Percentiles rank a stretch among this genome's conserved stretches.
phyloP scores from a whole-genome alignment of 1,140 invertebrate species.

The Phenacoccus solenopsis region DNA sequence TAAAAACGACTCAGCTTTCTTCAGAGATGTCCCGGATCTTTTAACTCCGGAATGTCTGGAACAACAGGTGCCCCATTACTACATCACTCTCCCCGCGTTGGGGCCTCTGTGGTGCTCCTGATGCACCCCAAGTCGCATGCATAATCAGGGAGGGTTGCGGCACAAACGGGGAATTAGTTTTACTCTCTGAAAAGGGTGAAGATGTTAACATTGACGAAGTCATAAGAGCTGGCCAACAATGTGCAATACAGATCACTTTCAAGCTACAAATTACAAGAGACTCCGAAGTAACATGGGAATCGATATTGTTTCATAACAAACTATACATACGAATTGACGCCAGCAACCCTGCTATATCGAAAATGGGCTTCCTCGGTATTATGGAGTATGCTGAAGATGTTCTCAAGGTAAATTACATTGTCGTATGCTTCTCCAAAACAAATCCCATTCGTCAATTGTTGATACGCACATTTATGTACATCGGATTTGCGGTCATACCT shows the following conservation, averaged over 20 bases:
- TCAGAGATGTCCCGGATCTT: background rate
- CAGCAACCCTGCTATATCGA: slow-evolving; percentile 60
- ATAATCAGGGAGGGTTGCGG: slow-evolving; percentile 55
- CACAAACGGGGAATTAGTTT: slow-evolving; percentile 65
- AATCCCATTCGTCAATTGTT: slow-evolving; percentile 67
- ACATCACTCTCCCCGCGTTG: slow-evolving; percentile 7
- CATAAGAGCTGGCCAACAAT: slow-evolving; percentile 14
- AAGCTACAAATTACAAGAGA: slow-evolving; percentile 20
- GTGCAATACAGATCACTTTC: slow-evolving; percentile 18
- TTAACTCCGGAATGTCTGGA: background rate
- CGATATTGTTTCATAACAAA: slow-evolving; percentile 20
- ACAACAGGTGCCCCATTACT: slow-evolving; percentile 14
- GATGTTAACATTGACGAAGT: slow-evolving; percentile 19
- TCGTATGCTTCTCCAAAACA: slow-evolving; percentile 72
- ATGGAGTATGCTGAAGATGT: slow-evolving; percentile 92
- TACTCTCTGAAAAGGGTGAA: slow-evolving; percentile 41
- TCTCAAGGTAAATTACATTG: slow-evolving; percentile 64
- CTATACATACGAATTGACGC: slow-evolving; percentile 22
- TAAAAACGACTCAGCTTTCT: slow-evolving; percentile 10
- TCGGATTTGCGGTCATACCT: slow-evolving; percentile 76
- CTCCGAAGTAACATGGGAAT: slow-evolving; percentile 21
- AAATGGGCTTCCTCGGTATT: slow-evolving; percentile 82
- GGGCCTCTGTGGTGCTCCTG: slow-evolving; percentile 97
- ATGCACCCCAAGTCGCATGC: slow-evolving; percentile 67
- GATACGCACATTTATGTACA: slow-evolving; percentile 90